phyloP scores from a whole-genome alignment of 2,797 vertebrate genomes.

The Streptopelia turtur region DNA sequence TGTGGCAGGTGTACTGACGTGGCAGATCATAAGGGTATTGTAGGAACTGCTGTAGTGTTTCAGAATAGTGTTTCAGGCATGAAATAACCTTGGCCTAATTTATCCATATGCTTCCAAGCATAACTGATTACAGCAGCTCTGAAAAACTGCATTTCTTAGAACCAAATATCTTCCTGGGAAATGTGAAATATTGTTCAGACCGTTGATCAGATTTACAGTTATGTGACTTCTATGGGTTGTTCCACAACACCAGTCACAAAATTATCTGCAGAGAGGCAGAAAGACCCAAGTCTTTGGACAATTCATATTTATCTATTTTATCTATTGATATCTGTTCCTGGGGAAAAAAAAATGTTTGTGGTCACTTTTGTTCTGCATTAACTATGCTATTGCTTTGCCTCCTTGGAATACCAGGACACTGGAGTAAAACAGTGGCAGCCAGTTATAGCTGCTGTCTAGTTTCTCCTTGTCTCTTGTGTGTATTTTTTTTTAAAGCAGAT shows the following conservation, averaged over 20 bases:
- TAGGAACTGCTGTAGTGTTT: background rate
- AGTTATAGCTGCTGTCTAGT: background rate
- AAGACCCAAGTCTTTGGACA: background rate
- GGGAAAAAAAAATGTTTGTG: background rate
- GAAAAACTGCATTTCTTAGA: background rate
- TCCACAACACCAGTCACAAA: background rate
- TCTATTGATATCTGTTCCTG: background rate
- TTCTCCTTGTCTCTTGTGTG: background rate
- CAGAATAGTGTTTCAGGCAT: background rate
- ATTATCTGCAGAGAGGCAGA: background rate
- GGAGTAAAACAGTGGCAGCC: background rate
- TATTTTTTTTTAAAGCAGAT: background rate
- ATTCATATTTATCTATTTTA: background rate
- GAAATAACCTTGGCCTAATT: constrained; percentile 4
- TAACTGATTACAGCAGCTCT: background rate
- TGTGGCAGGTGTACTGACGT: background rate
- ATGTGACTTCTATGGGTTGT: background rate
- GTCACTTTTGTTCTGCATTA: background rate
- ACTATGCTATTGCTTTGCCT: fast-evolving
- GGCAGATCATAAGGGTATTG: background rate
- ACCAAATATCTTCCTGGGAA: background rate
- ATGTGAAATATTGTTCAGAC: background rate
- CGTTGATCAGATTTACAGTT: background rate
- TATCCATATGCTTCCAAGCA: background rate
- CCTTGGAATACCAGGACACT: background rate